Percentiles rank a stretch among this genome's conserved stretches.
These are phyloP conservation scores for Artibeus jamaicensis DNA, from an alignment of 2,797 vertebrate genomes.

Conservation along the genomic window DNA sequence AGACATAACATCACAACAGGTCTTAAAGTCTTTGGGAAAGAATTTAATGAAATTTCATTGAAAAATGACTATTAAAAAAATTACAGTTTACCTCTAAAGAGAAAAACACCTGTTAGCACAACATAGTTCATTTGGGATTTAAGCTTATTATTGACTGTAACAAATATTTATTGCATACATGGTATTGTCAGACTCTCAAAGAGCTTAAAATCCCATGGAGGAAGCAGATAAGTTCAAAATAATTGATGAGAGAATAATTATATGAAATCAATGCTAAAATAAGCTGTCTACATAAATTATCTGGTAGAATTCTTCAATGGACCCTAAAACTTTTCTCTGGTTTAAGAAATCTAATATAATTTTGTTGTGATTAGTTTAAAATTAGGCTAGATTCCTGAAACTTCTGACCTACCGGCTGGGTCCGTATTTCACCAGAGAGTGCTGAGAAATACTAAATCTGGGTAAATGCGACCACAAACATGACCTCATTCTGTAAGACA, in stretches of 20 bases:
- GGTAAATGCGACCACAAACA: neutral
- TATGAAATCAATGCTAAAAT: neutral
- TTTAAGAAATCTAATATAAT: neutral
- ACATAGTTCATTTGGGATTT: neutral
- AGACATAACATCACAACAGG: neutral
- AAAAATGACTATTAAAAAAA: neutral
- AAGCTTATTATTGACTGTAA: neutral
- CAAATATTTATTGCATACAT: neutral
- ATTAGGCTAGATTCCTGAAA: neutral
- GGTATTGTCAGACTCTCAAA: conserved; percentile 4
- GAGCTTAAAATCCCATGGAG: neutral
- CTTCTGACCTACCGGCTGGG: neutral
- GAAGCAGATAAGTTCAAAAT: neutral
- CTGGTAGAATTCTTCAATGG: neutral
- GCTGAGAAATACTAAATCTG: neutral
- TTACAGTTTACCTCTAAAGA: neutral
- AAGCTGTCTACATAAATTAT: neutral
- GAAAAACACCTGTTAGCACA: conserved; percentile 7
- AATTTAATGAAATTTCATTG: neutral
- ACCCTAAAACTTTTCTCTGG: neutral
- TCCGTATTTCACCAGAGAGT: neutral
- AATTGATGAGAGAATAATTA: neutral
- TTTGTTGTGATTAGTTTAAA: neutral
- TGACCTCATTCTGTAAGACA: neutral
- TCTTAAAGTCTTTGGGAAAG: conserved; percentile 26